Percentiles rank a stretch among this genome's conserved stretches.
phyloP scores from a whole-genome alignment of 2,113 vertebrate genomes.

The Blennius ocellaris region DNA sequence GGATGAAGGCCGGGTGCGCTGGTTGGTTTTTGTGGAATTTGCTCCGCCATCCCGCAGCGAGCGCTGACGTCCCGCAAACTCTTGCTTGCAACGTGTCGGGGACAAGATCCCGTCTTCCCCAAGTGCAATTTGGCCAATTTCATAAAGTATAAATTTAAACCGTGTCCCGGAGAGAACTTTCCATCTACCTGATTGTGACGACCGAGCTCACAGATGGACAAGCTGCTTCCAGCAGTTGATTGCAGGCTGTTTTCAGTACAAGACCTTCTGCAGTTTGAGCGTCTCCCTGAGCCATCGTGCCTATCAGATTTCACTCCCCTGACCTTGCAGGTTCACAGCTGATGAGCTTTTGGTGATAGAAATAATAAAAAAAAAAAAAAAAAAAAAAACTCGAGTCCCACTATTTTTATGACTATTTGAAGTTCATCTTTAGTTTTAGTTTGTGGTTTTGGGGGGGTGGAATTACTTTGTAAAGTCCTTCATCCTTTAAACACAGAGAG shows the following conservation, averaged over 20 bases:
- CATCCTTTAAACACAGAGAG: not conserved
- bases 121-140: no score
- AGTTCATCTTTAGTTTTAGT: not conserved
- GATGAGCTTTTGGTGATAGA: conserved; percentile 41
- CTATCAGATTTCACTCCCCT: conserved; percentile 46
- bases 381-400: not conserved
- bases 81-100: not conserved
- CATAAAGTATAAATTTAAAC: no score
- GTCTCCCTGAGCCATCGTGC: conserved; percentile 8
- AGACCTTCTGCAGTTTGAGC: conserved; percentile 22
- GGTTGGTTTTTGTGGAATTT: not conserved
- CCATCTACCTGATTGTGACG: conserved; percentile 8
- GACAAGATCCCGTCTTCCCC: no score
- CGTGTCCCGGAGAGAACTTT: not conserved
- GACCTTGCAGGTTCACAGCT: conserved; percentile 31
- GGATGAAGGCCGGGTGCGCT: not conserved
- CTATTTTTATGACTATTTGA: conserved; percentile 5
- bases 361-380: not conserved
- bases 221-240: conserved; percentile 34
- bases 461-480: not conserved
- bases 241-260: conserved; percentile 34
- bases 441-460: not conserved
- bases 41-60: not conserved
- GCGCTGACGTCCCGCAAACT: not conserved
- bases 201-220: not conserved